A percentile compares a stretch with the other conserved stretches of the same genome.
phyloP scores from a whole-genome alignment of 2,888 invertebrate genomes.

The Leptopterna dolabrata region DNA sequence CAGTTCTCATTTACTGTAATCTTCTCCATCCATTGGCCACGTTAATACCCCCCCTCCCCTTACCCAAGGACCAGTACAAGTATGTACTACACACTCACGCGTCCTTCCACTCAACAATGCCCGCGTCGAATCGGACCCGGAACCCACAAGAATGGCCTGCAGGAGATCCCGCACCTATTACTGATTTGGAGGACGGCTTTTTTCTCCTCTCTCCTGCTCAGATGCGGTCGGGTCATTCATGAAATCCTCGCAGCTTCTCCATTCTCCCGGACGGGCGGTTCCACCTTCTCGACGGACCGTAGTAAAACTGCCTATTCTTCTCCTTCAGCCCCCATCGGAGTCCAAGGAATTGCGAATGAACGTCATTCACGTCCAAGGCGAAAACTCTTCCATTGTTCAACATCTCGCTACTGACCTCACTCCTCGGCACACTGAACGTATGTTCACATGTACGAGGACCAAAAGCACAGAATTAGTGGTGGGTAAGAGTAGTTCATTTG shows the following conservation, averaged over 20 bases:
- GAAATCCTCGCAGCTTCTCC: not conserved
- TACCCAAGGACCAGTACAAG: not conserved
- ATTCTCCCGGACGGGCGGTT: not conserved
- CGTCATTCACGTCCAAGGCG: constrained; percentile 7
- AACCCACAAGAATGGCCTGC: not conserved
- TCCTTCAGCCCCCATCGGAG: not conserved
- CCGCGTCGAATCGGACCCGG: constrained; percentile 27
- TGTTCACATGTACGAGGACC: not conserved
- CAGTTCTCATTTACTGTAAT: constrained; percentile 24
- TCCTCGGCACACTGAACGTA: not conserved
- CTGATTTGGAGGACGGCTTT: constrained; percentile 1
- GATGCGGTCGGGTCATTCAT: constrained; percentile 11
- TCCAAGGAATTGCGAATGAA: not conserved
- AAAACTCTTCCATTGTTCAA: not conserved
- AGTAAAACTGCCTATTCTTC: constrained; percentile 7
- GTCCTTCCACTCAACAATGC: constrained; percentile 17
- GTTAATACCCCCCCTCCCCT: constrained; percentile 1
- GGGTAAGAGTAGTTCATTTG: too few relatives aligned
- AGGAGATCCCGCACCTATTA: constrained; percentile 10
- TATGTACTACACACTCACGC: constrained; percentile 34
- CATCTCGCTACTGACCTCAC: not conserved
- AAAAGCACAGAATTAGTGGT: too few relatives aligned
- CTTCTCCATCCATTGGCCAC: constrained; percentile 38
- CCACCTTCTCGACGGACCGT: constrained; percentile 3
- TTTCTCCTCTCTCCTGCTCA: not conserved